Evolutionary conservation across 1,140 invertebrate genomes (phyloP).

Genomic region (Idris sp.): DNA sequence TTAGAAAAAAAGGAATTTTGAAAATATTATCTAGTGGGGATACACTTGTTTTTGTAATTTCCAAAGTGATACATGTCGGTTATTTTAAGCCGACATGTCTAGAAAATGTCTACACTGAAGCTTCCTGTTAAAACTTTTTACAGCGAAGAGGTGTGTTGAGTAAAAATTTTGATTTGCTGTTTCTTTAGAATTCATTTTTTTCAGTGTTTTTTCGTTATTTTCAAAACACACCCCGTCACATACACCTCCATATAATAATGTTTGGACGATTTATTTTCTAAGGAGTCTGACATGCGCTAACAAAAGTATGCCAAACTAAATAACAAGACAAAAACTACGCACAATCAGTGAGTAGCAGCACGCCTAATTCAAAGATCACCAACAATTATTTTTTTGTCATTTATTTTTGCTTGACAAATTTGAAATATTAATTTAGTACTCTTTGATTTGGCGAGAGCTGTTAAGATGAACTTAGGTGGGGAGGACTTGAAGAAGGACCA

Average conservation of each 20-base stretch:
- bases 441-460: conserved; percentile 37
- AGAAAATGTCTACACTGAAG: conserved; percentile 65
- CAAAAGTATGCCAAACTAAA: conserved; percentile 47
- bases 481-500: not conserved
- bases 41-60: too few relatives aligned
- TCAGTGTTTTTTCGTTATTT: too few relatives aligned
- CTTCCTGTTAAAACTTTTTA: conserved; percentile 64
- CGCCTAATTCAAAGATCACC: conserved; percentile 30
- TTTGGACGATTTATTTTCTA: conserved; percentile 35
- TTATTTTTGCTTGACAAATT: too few relatives aligned
- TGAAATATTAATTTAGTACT: too few relatives aligned
- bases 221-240: conserved; percentile 1
- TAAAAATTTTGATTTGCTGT: conserved; percentile 30
- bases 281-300: conserved; percentile 40
- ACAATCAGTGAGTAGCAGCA: conserved; percentile 53
- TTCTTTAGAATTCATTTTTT: too few relatives aligned
- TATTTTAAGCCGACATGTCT: conserved; percentile 47
- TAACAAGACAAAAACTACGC: conserved; percentile 53
- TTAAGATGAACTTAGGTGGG: conserved; percentile 28
- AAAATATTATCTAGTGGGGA: too few relatives aligned
- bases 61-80: conserved; percentile 12
- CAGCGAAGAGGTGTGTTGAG: conserved; percentile 41
- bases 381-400: too few relatives aligned
- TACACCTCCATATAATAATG: conserved; percentile 27
- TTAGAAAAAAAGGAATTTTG: too few relatives aligned